Conservation (phyloP, 2,888 invertebrate species). For the Macroteleia sp. region DNA sequence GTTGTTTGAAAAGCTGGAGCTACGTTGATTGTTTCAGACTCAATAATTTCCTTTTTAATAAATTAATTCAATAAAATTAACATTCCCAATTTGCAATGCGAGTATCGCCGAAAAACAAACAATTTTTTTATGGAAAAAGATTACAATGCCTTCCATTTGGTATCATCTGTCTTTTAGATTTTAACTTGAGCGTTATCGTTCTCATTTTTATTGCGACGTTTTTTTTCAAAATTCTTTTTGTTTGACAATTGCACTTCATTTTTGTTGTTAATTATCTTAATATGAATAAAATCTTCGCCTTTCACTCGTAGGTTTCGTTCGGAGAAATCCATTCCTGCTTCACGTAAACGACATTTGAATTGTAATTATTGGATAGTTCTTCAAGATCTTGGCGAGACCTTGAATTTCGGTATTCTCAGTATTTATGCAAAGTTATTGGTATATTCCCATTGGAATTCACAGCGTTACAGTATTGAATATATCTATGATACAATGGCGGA, state of each 20-base stretch:
- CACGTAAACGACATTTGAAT: slow-evolving; percentile 78
- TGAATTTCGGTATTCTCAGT: slow-evolving; percentile 83
- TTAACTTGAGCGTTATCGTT: slow-evolving; percentile 18
- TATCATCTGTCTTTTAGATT: background rate
- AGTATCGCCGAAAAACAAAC: slow-evolving; percentile 29
- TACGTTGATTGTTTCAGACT: slow-evolving; percentile 52
- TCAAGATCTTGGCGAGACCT: slow-evolving; percentile 75
- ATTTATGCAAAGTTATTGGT: slow-evolving; percentile 82
- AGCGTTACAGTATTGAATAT: slow-evolving; percentile 82
- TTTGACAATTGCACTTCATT: slow-evolving; percentile 49
- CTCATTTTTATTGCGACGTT: slow-evolving; percentile 1
- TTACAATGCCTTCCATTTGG: slow-evolving; percentile 10
- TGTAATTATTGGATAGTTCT: slow-evolving; percentile 67
- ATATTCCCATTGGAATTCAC: slow-evolving; percentile 81
- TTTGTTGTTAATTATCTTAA: slow-evolving; percentile 1
- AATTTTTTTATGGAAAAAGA: slow-evolving; percentile 14
- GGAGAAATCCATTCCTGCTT: slow-evolving; percentile 81
- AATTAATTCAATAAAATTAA: slow-evolving; percentile 52
- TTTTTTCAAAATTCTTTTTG: background rate
- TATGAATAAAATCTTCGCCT: too few relatives aligned
- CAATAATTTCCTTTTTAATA: slow-evolving; percentile 38
- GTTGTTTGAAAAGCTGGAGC: slow-evolving; percentile 50
- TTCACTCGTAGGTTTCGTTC: slow-evolving; percentile 69
- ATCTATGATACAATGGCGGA: slow-evolving; percentile 80
- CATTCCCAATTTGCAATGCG: slow-evolving; percentile 42